phyloP scores from a whole-genome alignment of 2,113 vertebrate genomes.

The Nestor notabilis region DNA sequence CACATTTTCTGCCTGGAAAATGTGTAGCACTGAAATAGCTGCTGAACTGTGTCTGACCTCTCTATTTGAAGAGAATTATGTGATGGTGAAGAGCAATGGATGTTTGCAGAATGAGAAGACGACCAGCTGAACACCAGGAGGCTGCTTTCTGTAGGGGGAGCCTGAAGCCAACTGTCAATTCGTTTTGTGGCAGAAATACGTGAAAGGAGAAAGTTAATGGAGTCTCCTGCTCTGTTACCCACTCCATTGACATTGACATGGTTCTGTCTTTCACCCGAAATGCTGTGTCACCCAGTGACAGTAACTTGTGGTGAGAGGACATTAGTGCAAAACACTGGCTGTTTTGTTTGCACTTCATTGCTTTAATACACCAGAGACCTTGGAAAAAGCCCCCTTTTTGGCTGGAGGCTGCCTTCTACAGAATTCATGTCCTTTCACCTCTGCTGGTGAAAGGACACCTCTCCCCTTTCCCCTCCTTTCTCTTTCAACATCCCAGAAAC shows the following conservation, averaged over 20 bases:
- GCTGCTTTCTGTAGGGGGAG: not conserved
- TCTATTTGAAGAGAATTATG: not conserved
- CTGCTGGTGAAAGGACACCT: no score
- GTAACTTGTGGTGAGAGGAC: not conserved
- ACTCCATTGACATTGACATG: not conserved
- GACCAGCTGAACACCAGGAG: not conserved
- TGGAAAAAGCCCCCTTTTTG: not conserved
- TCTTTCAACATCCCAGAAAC: not conserved
- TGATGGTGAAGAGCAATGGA: not conserved
- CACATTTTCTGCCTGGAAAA: not conserved
- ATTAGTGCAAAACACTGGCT: not conserved
- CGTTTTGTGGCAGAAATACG: not conserved
- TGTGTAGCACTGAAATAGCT: not conserved
- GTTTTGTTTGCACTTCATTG: not conserved
- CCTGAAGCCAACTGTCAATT: not conserved
- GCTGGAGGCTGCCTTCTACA: not conserved
- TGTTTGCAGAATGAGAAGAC: not conserved
- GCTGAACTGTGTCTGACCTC: not conserved
- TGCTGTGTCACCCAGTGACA: not conserved
- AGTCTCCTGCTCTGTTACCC: not conserved
- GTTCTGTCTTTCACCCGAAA: not conserved
- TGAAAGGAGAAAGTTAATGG: not conserved
- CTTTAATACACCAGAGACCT: not conserved
- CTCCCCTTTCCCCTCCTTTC: not conserved
- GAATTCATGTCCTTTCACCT: not conserved